Evolutionary conservation across 2,888 invertebrate species (phyloP).

Genomic region (Acholoe squamosa): DNA sequence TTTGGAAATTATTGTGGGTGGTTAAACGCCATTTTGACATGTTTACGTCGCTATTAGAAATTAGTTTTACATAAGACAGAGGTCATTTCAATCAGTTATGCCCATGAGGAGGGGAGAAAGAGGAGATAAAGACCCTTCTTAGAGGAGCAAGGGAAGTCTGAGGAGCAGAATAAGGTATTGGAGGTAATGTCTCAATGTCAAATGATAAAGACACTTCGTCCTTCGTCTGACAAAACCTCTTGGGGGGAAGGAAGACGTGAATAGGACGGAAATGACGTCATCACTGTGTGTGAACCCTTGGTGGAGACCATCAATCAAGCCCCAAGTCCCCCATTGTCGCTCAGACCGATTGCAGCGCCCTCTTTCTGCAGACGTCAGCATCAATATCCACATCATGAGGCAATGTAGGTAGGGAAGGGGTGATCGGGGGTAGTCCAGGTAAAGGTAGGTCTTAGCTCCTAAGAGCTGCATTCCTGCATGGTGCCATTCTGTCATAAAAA

Average conservation of each 20-base stretch:
- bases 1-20: neutral
- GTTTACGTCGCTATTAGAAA: neutral
- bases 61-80: no score
- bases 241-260: neutral
- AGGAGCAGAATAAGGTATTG: no score
- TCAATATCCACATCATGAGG: neutral
- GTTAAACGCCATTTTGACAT: neutral
- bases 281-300: neutral
- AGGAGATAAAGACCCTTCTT: no score
- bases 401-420: neutral
- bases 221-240: neutral
- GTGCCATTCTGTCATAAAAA: no score
- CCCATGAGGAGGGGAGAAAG: no score
- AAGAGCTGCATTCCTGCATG: no score
- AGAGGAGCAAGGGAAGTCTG: no score
- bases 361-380: neutral
- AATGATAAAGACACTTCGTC: neutral
- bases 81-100: no score
- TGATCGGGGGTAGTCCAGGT: neutral
- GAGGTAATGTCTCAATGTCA: neutral
- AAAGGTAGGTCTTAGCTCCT: no score
- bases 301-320: neutral
- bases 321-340: neutral
- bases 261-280: slow-evolving; percentile 28
- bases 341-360: neutral